Evolutionary conservation across 2,797 vertebrate genomes (phyloP).

Genomic region (Pampus argenteus): DNA sequence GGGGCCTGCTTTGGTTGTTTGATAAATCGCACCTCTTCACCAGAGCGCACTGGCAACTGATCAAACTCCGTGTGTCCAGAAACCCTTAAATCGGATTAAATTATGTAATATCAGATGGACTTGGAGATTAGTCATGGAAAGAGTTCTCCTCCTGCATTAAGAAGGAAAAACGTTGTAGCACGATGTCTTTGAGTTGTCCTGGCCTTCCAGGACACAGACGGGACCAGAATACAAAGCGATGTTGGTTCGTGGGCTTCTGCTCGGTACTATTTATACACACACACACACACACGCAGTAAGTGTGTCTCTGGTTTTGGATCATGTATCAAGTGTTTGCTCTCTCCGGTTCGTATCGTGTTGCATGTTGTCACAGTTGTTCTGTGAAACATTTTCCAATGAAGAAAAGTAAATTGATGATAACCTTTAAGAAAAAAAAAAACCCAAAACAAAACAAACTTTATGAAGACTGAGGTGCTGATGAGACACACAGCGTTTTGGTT

Average conservation of each 20-base stretch:
- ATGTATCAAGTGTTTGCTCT: constrained; percentile 22
- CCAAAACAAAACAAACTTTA: neutral
- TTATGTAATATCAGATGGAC: too few relatives aligned
- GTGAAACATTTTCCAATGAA: neutral
- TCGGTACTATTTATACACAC: constrained; percentile 40
- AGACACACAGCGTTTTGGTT: neutral
- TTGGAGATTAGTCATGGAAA: too few relatives aligned
- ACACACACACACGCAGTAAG: constrained; percentile 6
- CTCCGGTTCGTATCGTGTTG: constrained; percentile 5
- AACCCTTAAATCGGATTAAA: too few relatives aligned
- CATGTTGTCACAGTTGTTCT: constrained; percentile 1
- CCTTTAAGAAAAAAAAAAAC: neutral
- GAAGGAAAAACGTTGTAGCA: too few relatives aligned
- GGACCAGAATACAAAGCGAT: constrained; percentile 43
- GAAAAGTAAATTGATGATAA: constrained; percentile 1
- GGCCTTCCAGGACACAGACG: constrained; percentile 36
- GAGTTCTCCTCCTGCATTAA: too few relatives aligned
- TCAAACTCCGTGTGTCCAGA: too few relatives aligned
- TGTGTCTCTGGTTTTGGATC: constrained; percentile 32
- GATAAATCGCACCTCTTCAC: too few relatives aligned
- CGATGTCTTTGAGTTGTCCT: too few relatives aligned
- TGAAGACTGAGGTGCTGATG: neutral
- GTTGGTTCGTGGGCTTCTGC: constrained; percentile 45
- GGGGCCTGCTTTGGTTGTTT: too few relatives aligned
- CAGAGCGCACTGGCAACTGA: too few relatives aligned